Evolutionary conservation across 1,140 invertebrate species (phyloP).

Genomic region (Drosophila subobscura): DNA sequence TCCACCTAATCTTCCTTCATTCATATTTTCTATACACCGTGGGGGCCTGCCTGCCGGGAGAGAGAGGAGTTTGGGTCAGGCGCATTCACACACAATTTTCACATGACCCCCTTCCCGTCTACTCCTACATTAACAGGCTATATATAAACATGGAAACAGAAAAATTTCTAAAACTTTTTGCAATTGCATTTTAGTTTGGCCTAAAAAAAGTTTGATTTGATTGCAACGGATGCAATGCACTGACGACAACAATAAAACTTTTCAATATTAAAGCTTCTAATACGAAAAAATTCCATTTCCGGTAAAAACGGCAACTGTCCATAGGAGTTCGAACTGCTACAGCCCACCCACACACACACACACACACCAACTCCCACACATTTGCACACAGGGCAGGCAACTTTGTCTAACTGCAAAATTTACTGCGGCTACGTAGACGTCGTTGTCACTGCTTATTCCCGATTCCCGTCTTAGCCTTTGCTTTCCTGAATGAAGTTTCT

Average conservation of each 20-base stretch:
- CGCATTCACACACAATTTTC: slow-evolving; percentile 55
- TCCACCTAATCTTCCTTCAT: slow-evolving; percentile 59
- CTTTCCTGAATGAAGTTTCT: slow-evolving; percentile 73
- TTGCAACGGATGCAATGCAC: slow-evolving; percentile 37
- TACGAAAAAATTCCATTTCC: slow-evolving; percentile 73
- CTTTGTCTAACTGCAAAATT: slow-evolving; percentile 74
- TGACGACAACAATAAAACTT: slow-evolving; percentile 54
- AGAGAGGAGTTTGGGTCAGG: slow-evolving; percentile 66
- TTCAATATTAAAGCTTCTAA: slow-evolving; percentile 59
- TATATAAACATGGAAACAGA: slow-evolving; percentile 59
- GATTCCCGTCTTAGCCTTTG: slow-evolving; percentile 14
- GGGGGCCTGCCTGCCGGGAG: slow-evolving; percentile 23
- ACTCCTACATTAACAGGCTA: slow-evolving; percentile 37
- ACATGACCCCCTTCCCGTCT: slow-evolving; percentile 21
- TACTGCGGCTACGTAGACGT: slow-evolving; percentile 43
- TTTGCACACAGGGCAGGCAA: slow-evolving; percentile 31
- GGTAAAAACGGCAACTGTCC: slow-evolving; percentile 50
- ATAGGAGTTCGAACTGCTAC: slow-evolving; percentile 37
- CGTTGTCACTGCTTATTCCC: slow-evolving; percentile 36
- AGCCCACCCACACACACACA: slow-evolving; percentile 13
- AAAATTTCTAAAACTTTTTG: slow-evolving; percentile 42
- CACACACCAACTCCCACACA: slow-evolving; percentile 22
- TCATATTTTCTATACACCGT: slow-evolving; percentile 80
- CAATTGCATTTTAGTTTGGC: slow-evolving; percentile 27
- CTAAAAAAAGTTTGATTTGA: slow-evolving; percentile 44